Conservation (phyloP, 2,113 vertebrate species). For the Proteles cristata region DNA sequence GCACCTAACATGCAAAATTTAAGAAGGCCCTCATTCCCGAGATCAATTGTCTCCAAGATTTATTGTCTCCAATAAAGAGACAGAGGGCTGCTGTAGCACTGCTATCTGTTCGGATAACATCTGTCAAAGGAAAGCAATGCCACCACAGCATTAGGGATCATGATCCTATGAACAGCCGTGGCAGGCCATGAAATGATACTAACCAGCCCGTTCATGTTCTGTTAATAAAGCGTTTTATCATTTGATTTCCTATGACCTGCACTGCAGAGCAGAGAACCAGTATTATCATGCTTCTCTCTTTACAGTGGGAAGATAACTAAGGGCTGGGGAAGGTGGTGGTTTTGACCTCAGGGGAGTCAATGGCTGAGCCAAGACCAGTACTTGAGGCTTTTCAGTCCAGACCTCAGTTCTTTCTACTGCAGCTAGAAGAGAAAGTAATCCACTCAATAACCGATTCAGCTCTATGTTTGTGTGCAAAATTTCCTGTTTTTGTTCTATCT, state of each 20-base stretch:
- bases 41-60: neutral
- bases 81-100: neutral
- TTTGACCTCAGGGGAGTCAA: neutral
- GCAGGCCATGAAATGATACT: neutral
- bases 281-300: neutral
- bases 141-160: neutral
- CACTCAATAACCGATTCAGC: neutral
- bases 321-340: neutral
- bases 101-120: neutral
- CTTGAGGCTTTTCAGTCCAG: neutral
- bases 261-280: neutral
- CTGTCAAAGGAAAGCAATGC: neutral
- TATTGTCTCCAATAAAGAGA: neutral
- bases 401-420: neutral
- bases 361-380: neutral
- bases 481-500: neutral
- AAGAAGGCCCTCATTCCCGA: neutral
- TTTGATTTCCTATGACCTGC: neutral
- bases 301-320: neutral
- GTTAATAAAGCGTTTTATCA: neutral
- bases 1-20: neutral
- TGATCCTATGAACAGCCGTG: neutral
- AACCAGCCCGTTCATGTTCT: neutral
- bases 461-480: neutral
- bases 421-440: neutral